Conservation (phyloP, 2,113 vertebrate genomes). For the Percina caprodes region DNA sequence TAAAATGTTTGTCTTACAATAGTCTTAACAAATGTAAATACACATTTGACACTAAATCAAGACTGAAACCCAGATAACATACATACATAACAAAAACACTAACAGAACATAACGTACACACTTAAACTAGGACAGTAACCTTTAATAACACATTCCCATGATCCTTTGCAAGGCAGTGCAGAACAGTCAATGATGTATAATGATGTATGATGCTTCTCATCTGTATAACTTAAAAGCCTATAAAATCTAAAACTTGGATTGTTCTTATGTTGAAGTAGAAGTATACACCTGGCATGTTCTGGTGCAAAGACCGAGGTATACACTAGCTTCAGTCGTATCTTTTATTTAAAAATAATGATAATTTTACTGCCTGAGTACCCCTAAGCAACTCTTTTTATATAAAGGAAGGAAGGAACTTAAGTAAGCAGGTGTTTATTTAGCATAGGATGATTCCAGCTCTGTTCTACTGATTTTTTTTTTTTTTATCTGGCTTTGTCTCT, state of each 20-base stretch:
- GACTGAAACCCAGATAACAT: too few species aligned
- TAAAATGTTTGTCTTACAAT: not conserved
- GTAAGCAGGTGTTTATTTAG: not conserved
- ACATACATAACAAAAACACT: too few species aligned
- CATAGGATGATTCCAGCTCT: not conserved
- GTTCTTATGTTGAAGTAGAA: not conserved
- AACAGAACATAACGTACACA: too few species aligned
- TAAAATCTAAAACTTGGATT: not conserved
- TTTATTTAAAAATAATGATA: not conserved
- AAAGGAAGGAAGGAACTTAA: not conserved
- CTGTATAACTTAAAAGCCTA: not conserved
- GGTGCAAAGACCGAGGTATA: not conserved
- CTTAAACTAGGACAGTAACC: too few species aligned
- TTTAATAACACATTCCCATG: too few species aligned
- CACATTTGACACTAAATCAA: too few species aligned
- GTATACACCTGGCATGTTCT: not conserved
- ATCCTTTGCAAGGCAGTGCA: too few species aligned
- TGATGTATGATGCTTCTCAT: not conserved
- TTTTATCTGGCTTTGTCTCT: not conserved
- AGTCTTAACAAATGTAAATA: too few species aligned
- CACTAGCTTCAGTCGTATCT: not conserved
- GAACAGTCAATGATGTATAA: too few species aligned
- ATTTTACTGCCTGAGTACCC: not conserved
- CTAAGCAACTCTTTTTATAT: not conserved
- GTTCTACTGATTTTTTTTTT: not conserved